phyloP scores from a whole-genome alignment of 2,797 vertebrate genomes.

The Selene dorsalis region DNA sequence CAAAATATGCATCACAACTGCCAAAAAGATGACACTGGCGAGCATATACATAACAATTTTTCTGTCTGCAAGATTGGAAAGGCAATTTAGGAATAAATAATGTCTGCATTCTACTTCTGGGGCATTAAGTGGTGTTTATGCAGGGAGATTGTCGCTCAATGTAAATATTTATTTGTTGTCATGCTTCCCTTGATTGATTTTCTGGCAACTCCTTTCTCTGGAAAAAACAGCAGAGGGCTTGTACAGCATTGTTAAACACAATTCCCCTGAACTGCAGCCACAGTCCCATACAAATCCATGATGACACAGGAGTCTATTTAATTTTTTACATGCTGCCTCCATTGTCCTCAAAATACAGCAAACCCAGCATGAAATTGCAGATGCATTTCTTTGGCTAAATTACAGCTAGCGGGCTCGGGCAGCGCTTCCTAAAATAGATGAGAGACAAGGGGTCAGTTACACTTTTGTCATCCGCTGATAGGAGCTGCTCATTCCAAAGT shows the following conservation, averaged over 20 bases:
- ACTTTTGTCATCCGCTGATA: slow-evolving; percentile 59
- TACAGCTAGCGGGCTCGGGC: slow-evolving; percentile 61
- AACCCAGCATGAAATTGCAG: slow-evolving; percentile 69
- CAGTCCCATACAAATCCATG: slow-evolving; percentile 53
- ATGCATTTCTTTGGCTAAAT: slow-evolving; percentile 66
- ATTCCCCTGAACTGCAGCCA: slow-evolving; percentile 47
- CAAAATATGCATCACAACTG: slow-evolving; percentile 27
- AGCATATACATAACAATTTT: slow-evolving; percentile 50
- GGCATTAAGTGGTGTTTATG: slow-evolving; percentile 61
- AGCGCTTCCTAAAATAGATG: slow-evolving; percentile 70
- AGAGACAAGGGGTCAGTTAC: slow-evolving; percentile 68
- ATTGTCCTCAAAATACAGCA: slow-evolving; percentile 68
- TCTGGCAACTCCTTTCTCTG: slow-evolving; percentile 62
- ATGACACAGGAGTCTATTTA: slow-evolving; percentile 60
- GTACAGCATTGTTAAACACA: slow-evolving; percentile 61
- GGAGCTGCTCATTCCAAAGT: slow-evolving; percentile 48
- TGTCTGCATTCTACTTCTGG: slow-evolving; percentile 45
- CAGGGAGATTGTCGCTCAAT: slow-evolving; percentile 47
- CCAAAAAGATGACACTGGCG: slow-evolving; percentile 30
- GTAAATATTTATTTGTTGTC: slow-evolving; percentile 73
- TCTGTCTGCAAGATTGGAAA: slow-evolving; percentile 49
- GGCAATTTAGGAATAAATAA: slow-evolving; percentile 67
- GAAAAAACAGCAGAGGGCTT: slow-evolving; percentile 49
- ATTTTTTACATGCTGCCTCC: slow-evolving; percentile 62
- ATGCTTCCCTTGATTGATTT: slow-evolving; percentile 70